phyloP scores from a whole-genome alignment of 2,797 vertebrate genomes.

The Hirundo rustica region DNA sequence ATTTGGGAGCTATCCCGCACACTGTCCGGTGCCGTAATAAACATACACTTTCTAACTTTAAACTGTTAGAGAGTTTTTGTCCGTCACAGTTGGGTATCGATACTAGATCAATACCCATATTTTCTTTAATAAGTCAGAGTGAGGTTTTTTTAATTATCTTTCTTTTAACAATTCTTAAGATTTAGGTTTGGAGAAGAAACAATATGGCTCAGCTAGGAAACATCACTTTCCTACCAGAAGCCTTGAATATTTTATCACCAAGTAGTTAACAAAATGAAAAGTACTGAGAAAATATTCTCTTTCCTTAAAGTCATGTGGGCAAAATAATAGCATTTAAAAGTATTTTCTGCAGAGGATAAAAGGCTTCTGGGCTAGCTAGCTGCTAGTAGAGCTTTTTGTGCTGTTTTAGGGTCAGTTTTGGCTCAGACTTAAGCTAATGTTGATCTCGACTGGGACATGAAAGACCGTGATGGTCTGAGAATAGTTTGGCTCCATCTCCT shows the following conservation, averaged over 20 bases:
- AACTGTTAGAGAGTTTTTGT: too few species aligned
- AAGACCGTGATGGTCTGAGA: not conserved
- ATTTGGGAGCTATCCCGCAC: too few species aligned
- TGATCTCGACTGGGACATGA: rapidly evolving
- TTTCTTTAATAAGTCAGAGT: too few species aligned
- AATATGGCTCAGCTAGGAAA: not conserved
- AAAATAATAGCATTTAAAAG: not conserved
- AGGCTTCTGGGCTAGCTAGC: not conserved
- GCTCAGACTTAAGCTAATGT: not conserved
- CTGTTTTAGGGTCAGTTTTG: not conserved
- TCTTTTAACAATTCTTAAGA: not conserved
- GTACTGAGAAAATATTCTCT: not conserved
- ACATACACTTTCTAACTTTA: too few species aligned
- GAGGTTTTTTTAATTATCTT: not conserved
- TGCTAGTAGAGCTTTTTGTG: not conserved
- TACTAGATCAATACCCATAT: too few species aligned
- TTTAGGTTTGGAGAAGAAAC: not conserved
- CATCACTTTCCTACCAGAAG: not conserved
- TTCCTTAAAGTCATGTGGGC: not conserved
- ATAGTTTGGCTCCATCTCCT: not conserved
- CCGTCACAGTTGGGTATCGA: too few species aligned
- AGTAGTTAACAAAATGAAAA: conserved; percentile 4
- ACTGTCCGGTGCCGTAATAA: too few species aligned
- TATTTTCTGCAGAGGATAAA: not conserved
- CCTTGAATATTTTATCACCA: not conserved